These are phyloP conservation scores for Heliconius cydno DNA, from an alignment of 2,888 invertebrate species.

Conservation along the genomic window DNA sequence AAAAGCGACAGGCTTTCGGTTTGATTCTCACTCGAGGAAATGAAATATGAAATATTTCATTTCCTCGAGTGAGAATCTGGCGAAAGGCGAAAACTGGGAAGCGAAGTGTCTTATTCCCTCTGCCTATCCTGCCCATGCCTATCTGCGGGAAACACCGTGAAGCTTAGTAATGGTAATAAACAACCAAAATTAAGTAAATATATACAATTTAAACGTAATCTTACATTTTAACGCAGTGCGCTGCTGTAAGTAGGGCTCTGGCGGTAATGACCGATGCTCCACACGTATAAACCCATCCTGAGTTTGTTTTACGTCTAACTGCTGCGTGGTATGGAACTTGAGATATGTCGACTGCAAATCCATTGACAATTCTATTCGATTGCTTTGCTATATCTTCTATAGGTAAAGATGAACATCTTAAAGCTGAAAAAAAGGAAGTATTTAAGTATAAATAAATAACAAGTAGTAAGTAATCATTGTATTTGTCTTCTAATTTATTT, in stretches of 20 bases:
- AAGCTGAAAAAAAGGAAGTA: neutral
- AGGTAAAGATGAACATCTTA: conserved; percentile 22
- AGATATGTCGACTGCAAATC: conserved; percentile 69
- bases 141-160: too few species aligned
- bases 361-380: conserved; percentile 72
- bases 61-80: too few species aligned
- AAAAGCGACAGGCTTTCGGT: too few species aligned
- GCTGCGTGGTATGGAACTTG: conserved; percentile 75
- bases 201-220: neutral
- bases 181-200: neutral
- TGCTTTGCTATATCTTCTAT: conserved; percentile 39
- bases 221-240: conserved; percentile 70
- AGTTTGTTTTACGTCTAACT: conserved; percentile 55
- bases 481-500: neutral
- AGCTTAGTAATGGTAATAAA: neutral
- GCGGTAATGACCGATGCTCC: conserved; percentile 67
- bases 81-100: too few species aligned
- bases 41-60: too few species aligned
- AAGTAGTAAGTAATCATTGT: too few species aligned
- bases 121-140: too few species aligned
- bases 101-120: too few species aligned
- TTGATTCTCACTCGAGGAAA: too few species aligned
- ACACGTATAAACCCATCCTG: conserved; percentile 69
- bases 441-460: neutral
- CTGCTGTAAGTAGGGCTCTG: conserved; percentile 69